Conservation (phyloP, 2,113 vertebrate genomes). For the Azemiops feae region DNA sequence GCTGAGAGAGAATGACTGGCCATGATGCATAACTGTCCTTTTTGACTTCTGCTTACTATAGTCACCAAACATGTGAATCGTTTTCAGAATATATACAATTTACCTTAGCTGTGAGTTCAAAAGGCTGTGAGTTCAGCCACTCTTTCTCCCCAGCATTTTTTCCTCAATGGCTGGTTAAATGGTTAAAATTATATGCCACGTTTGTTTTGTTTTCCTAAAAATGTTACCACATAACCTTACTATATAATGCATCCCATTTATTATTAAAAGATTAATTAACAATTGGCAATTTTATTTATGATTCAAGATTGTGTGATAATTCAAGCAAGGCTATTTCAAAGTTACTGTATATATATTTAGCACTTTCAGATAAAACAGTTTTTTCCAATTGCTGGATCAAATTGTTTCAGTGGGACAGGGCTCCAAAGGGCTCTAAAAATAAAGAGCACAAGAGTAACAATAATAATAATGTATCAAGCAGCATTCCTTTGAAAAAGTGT, state of each 20-base stretch:
- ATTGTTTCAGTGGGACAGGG: not conserved
- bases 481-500: not conserved
- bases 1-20: not conserved
- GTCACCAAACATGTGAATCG: not conserved
- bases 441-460: not conserved
- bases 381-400: conserved; percentile 13
- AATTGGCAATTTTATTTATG: not conserved
- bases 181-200: not conserved
- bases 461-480: not conserved
- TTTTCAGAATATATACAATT: not conserved
- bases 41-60: not conserved
- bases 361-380: not conserved
- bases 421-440: not conserved
- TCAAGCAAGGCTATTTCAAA: not conserved
- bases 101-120: not conserved
- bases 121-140: not conserved
- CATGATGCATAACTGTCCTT: not conserved
- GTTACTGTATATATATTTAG: not conserved
- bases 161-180: not conserved
- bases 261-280: not conserved
- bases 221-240: not conserved
- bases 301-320: not conserved
- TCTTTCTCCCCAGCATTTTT: not conserved
- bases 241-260: not conserved
- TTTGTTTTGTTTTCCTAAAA: not conserved